Evolutionary conservation across 2,888 invertebrate species (phyloP), one percentile per base, ranked within the genome.

Genomic region (Pachymerium ferrugineum): DNA sequence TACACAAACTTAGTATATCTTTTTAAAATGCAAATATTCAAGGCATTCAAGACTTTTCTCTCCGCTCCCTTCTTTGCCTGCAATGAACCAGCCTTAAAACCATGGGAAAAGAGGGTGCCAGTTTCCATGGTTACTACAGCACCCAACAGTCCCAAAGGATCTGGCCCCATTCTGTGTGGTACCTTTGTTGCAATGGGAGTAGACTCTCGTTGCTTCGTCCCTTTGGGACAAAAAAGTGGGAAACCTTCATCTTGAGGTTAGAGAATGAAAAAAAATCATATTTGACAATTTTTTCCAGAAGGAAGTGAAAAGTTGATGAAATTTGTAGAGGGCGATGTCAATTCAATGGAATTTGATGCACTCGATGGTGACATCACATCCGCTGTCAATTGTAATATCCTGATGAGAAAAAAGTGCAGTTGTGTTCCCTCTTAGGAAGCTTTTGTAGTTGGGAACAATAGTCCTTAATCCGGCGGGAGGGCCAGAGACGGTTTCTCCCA

Each of bases 91-190:
- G 62, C 14, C 62, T 62, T 62, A 28, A 28, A 62, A 28, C 69
- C 69, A 33, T 28, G 69, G 33, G 69, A 69, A 69, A 69, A 33
- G 31, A 69, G 71, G 71, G 71, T 71, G 71, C 71, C 33, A 30
- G 71, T 71, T 38, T 33, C 38, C 71, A 71, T 38, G 71, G 71
- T 38, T 38, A 25, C 71, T 38, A 25, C 33, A 38, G 35, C 71
- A 71, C 71, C 71, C 71, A 71, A 38, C 35, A 38, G 71, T 71
- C 38, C 33, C 71, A n/a, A 28, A 71, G 71, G 71, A 38, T 28
- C 33, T 8, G 10, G 35, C 25, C 33, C 71, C 38, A 38, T 71
- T 71, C 38, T 19, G 71, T 62, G 62, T 38, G 38, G 71, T 35
- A 38, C 71, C 38, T 38, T 71, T 38, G 71, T 69, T 33, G 69